A percentile compares a stretch with the other conserved stretches of the same genome.
Evolutionary conservation across 2,113 vertebrate species (phyloP).

Genomic region (Otus sunia): DNA sequence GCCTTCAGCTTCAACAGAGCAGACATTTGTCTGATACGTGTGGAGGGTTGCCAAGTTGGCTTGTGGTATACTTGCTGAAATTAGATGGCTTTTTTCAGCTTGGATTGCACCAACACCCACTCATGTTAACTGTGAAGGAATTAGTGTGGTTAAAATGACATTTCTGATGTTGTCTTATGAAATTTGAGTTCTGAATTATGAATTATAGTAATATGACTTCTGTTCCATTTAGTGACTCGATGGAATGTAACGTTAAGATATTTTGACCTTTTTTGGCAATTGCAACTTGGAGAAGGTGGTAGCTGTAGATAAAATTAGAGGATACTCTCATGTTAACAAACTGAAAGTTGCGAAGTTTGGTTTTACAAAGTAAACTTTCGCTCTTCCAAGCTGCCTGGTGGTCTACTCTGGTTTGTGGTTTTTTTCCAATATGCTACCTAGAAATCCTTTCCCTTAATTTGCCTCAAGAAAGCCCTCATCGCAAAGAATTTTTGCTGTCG

Average conservation of each 20-base stretch:
- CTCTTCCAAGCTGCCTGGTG: constrained; percentile 27
- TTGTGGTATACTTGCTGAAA: constrained; percentile 76
- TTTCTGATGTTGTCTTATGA: constrained; percentile 73
- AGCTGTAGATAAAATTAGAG: constrained; percentile 68
- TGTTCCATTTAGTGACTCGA: constrained; percentile 54
- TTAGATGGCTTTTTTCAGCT: constrained; percentile 78
- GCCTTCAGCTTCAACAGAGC: constrained; percentile 80
- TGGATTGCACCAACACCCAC: constrained; percentile 77
- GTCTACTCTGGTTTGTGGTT: background rate
- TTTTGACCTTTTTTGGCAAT: constrained; percentile 64
- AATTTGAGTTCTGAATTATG: constrained; percentile 78
- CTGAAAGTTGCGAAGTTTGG: constrained; percentile 61
- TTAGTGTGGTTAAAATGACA: constrained; percentile 67
- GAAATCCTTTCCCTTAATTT: constrained; percentile 13
- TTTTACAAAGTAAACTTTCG: constrained; percentile 65
- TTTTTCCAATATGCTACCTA: background rate
- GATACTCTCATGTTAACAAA: constrained; percentile 67
- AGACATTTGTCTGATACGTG: constrained; percentile 79
- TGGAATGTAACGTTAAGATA: constrained; percentile 70
- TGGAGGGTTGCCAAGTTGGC: constrained; percentile 82
- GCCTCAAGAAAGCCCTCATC: background rate
- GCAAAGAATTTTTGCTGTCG: background rate
- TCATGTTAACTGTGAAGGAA: constrained; percentile 76
- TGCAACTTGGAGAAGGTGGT: constrained; percentile 43
- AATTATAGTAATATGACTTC: constrained; percentile 59